Evolutionary conservation across 2,797 vertebrate genomes (phyloP), one percentile per base, ranked within the genome.

Genomic region (Notoglanidium macrostoma): DNA sequence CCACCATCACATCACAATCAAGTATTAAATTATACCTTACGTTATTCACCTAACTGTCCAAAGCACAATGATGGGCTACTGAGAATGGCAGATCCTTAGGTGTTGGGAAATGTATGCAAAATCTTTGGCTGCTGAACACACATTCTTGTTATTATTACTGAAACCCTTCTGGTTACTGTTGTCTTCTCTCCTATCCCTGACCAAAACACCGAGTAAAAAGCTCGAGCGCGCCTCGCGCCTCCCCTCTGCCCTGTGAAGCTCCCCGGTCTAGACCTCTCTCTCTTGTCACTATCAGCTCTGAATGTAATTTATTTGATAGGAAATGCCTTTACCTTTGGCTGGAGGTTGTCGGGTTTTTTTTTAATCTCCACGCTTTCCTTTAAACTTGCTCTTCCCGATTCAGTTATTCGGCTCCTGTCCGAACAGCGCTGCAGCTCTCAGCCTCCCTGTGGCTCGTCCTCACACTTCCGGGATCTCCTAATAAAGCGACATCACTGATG

Each of bases 391-490:
- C 86, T 73, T 76, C 88, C 88, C 86, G 81, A 80, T 7, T 91
- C 70, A 89, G 86, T 91, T 63, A 23, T 84, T 85, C 82, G 54
- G 91, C 88, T 74, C 88, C 83, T 67, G 88, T 87, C 84, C 86
- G 49, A 90, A 32, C 21, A 78, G 79, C 54, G 89, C 86, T 81
- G 85, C 92, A 87, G 86, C 90, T 89, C 91, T 88, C 89, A 88
- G 91, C 89, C 88, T 91, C 86, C 90, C 86, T 88, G 95, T 95
- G 94, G 90, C 93, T 95, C 95, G 90, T 84, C 92, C 93, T 92
- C n/a, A 90, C 94, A 95, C 96, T 97, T 97, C 97, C 97, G 96
- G 96, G 90, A 96, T 96, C 95, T 96, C 97, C 97, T 96, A 97
- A 98, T 97, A 97, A 96, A 97, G 97, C 90, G 93, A 94, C 90